A percentile compares a stretch with the other conserved stretches of the same genome.
These are phyloP conservation scores for Tenthredo mesomela DNA, from an alignment of 2,888 invertebrate species.

Conservation along the genomic window DNA sequence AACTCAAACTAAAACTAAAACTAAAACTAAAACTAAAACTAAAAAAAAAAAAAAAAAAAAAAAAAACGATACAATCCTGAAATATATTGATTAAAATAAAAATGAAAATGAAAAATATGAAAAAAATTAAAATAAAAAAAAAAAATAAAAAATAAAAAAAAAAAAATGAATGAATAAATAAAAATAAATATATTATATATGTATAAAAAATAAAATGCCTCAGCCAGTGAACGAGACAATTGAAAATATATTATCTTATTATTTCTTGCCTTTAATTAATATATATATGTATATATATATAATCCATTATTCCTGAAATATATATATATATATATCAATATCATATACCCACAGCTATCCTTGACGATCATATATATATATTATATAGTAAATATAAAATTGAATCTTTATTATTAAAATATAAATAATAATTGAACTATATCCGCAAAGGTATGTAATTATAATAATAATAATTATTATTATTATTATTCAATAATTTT, in stretches of 20 bases:
- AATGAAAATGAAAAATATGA: conserved; percentile 57
- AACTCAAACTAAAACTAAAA: too few species aligned
- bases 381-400: too few species aligned
- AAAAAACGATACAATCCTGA: not conserved
- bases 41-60: not conserved
- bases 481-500: not conserved
- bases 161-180: conserved; percentile 56
- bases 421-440: not conserved
- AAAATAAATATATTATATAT: conserved; percentile 61
- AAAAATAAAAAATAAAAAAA: conserved; percentile 56
- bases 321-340: not conserved
- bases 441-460: not conserved
- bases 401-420: not conserved
- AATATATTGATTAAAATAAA: conserved; percentile 38
- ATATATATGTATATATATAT: not conserved
- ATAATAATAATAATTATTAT: not conserved
- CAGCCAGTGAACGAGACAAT: conserved; percentile 50
- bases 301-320: not conserved
- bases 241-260: conserved; percentile 14
- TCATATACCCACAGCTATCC: too few species aligned
- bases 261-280: not conserved
- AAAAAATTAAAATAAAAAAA: too few species aligned
- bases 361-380: too few species aligned
- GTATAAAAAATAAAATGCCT: conserved; percentile 50
- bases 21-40: too few species aligned